Base-by-base conservation (phyloP, 2,797 vertebrate species). In the Chelmon rostratus region DNA sequence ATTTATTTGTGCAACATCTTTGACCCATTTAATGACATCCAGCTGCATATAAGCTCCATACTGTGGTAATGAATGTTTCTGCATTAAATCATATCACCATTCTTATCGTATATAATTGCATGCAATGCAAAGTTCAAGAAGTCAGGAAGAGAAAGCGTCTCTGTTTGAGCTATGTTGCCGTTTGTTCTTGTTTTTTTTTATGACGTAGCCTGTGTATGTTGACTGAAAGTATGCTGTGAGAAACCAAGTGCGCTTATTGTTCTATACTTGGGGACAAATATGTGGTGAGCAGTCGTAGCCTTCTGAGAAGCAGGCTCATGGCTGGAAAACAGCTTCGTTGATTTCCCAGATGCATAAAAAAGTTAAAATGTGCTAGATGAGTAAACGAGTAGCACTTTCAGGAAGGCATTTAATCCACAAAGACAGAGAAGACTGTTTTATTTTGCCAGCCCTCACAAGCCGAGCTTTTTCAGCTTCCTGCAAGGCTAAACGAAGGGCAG, bases 1-100 rank as follows among this genome's bases (percentile, higher is more conserved):
- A 50, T 62, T 62, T 33, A 62, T 76, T 76, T 68, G 21, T 66
- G 56, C 50, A 68, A 49, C 52, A 52, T 67, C 23, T 80, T 70
- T 50, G 54, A 78, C 44, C 49, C 1, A 19, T 52, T 67, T 56
- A 69, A 76, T 77, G 4, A n/a, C 33, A 40, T 66, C 76, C 50
- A 76, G 56, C 56, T 80, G 68, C 3, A 6, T n/a, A 25, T 38
- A 2, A 59, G 44, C 42, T 44, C 0, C 31, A 54, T 70, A 35
- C 1, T 31, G 25, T 53, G 38, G 2, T 73, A 69, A 76, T 73
- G 13, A 46, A 52, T 21, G 19, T 31, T 56, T 66, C 68, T 64
- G 18, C 13, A 19, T 7, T 28, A 3, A 63, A 78, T 31, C 23
- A 54, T 15, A 66, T 10, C 3, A 11, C 3, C 0, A 9, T 13